phyloP scores from a whole-genome alignment of 2,113 vertebrate genomes.

The Opisthocomus hoazin region DNA sequence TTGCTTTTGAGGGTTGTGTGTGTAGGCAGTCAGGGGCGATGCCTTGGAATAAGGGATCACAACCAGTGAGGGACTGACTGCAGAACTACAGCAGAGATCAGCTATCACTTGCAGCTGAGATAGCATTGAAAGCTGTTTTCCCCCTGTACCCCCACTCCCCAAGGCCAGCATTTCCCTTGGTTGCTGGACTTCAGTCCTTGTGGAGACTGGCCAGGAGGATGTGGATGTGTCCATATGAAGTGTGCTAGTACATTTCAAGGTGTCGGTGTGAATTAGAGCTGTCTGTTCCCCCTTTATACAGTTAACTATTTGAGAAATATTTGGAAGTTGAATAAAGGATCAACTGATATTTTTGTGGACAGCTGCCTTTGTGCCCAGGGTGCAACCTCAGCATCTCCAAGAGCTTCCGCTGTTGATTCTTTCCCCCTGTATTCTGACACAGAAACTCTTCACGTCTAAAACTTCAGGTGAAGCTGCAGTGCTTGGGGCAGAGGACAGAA shows the following conservation, averaged over 20 bases:
- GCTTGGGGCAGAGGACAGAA: neutral
- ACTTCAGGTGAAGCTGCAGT: neutral
- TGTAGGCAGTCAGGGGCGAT: neutral
- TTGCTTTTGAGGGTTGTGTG: neutral
- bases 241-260: neutral
- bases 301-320: constrained; percentile 19
- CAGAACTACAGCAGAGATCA: neutral
- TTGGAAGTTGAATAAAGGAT: constrained; percentile 35
- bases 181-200: neutral
- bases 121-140: neutral
- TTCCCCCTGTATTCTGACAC: neutral
- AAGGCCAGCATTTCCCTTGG: neutral
- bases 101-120: neutral
- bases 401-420: neutral
- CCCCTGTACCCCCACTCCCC: neutral
- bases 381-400: neutral
- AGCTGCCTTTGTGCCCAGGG: neutral
- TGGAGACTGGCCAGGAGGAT: neutral
- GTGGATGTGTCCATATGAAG: neutral
- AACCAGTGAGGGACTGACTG: neutral
- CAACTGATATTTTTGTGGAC: constrained; percentile 32
- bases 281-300: neutral
- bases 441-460: neutral
- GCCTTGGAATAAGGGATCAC: neutral
- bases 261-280: neutral